Evolutionary conservation across 2,797 vertebrate genomes (phyloP).

Genomic region (Monodelphis domestica): DNA sequence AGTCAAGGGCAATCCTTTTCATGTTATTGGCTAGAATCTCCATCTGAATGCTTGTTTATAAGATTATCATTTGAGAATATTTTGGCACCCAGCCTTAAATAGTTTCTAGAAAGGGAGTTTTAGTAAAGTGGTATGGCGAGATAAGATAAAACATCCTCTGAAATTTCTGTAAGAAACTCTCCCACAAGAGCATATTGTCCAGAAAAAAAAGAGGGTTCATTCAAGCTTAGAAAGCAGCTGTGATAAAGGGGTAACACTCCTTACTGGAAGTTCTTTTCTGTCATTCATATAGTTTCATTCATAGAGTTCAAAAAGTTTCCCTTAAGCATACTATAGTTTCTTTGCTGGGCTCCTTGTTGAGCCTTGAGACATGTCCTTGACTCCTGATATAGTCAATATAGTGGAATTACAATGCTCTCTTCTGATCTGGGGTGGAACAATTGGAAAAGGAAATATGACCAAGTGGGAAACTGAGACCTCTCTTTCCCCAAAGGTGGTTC

Average conservation of each 20-base stretch:
- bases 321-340: not conserved
- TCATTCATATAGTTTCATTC: not conserved
- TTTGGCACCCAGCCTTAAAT: no score
- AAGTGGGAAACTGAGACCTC: not conserved
- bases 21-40: no score
- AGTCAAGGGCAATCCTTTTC: not conserved
- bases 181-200: not conserved
- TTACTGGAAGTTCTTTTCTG: no score
- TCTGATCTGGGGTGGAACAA: not conserved
- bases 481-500: not conserved
- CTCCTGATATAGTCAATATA: no score
- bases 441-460: not conserved
- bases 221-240: not conserved
- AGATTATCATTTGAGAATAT: not conserved
- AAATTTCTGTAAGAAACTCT: not conserved
- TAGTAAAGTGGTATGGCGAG: not conserved
- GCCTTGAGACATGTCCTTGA: no score
- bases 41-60: not conserved
- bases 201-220: not conserved
- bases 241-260: not conserved
- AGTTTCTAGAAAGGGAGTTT: no score
- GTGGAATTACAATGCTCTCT: no score
- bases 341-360: not conserved
- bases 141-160: not conserved
- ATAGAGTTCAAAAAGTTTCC: not conserved